Percentiles rank a stretch among this genome's conserved stretches.
These are phyloP conservation scores for Phalloptychus januarius DNA, from an alignment of 2,797 vertebrate genomes.

Conservation along the genomic window DNA sequence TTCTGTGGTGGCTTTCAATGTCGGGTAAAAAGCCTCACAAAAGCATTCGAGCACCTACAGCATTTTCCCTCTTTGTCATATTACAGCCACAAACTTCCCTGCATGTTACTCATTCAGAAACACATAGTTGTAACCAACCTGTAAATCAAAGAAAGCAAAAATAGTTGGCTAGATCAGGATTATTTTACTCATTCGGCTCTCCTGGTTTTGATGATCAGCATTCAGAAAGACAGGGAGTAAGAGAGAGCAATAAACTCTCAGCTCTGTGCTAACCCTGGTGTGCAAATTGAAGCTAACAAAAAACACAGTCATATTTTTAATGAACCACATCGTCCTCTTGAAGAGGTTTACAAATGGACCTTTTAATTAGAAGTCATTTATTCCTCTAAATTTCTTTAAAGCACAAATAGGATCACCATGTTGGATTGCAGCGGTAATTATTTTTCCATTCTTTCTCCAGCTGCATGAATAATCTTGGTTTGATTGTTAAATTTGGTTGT, in stretches of 20 bases:
- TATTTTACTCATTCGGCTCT: not conserved
- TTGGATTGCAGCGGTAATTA: not conserved
- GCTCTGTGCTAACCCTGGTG: not conserved
- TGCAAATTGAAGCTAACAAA: not conserved
- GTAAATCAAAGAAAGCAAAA: not conserved
- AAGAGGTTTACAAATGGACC: too few species aligned
- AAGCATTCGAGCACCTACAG: not conserved
- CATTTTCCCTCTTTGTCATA: not conserved
- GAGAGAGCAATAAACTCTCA: not conserved
- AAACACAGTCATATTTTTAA: not conserved
- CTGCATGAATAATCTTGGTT: not conserved
- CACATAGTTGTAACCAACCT: not conserved
- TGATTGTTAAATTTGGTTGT: not conserved
- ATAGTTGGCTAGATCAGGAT: not conserved
- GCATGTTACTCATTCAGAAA: not conserved
- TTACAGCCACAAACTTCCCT: not conserved
- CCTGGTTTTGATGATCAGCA: not conserved
- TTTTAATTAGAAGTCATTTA: too few species aligned
- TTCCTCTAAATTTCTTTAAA: not conserved
- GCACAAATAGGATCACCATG: not conserved
- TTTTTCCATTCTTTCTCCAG: not conserved
- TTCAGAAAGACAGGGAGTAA: not conserved
- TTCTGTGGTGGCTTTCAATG: constrained; percentile 2
- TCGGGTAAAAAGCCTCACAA: not conserved
- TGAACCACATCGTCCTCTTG: not conserved